Conservation (phyloP, 2,888 invertebrate species). For the Rhagium mordax region DNA sequence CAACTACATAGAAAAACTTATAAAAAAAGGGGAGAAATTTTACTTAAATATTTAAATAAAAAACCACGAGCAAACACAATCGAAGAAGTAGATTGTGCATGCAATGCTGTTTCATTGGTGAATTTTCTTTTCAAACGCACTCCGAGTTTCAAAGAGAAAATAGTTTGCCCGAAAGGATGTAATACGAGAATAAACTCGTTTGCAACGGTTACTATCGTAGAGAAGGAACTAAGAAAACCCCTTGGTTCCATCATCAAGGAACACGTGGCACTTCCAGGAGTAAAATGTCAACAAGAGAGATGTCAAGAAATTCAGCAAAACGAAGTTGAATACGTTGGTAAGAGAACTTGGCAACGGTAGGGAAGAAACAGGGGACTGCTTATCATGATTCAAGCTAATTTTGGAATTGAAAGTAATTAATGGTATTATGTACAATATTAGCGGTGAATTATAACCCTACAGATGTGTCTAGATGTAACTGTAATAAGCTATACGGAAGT, state of each 20-base stretch:
- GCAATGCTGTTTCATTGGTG: too few species aligned
- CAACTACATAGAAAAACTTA: slow-evolving; percentile 5
- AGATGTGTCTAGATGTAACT: slow-evolving; percentile 8
- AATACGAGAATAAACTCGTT: too few species aligned
- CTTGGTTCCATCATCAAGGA: slow-evolving; percentile 6
- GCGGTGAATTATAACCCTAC: slow-evolving; percentile 10
- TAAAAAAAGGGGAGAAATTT: slow-evolving; percentile 5
- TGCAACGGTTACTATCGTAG: too few species aligned
- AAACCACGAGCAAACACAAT: not conserved
- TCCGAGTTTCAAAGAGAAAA: not conserved
- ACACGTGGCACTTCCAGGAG: slow-evolving; percentile 5
- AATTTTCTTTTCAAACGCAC: too few species aligned
- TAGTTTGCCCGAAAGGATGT: too few species aligned
- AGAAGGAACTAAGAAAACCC: too few species aligned
- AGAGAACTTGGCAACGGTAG: not conserved
- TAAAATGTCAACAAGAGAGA: slow-evolving; percentile 1
- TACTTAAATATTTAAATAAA: slow-evolving; percentile 13
- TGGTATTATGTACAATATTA: not conserved
- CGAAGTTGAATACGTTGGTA: slow-evolving; percentile 8
- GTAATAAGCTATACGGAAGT: slow-evolving; percentile 12
- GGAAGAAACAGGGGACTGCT: not conserved
- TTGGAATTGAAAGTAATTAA: slow-evolving; percentile 8
- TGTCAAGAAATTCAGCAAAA: not conserved
- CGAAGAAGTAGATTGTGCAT: too few species aligned
- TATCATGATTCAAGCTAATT: slow-evolving; percentile 8